Conservation (phyloP, 2,888 invertebrate genomes). For the Dasypolia templi region DNA sequence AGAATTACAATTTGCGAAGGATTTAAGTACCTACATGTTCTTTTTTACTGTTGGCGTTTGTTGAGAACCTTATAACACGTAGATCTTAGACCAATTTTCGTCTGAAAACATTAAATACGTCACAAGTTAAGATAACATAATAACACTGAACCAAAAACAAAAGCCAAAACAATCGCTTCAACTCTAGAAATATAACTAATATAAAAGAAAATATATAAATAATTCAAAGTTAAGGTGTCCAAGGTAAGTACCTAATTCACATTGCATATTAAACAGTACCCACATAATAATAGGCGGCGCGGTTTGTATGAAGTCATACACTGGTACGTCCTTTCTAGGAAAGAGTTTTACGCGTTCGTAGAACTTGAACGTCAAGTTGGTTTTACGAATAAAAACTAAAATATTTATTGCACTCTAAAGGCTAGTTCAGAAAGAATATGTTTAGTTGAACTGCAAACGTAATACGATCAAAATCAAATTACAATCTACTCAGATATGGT, state of each 20-base stretch:
- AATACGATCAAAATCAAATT: too few relatives aligned
- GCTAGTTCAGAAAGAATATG: conserved; percentile 9
- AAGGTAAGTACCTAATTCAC: conserved; percentile 42
- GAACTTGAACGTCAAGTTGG: conserved; percentile 22
- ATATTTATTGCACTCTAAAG: conserved; percentile 6
- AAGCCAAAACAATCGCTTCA: conserved; percentile 30
- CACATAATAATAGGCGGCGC: not conserved
- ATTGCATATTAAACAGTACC: conserved; percentile 53
- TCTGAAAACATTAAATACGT: not conserved
- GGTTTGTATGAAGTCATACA: conserved; percentile 41
- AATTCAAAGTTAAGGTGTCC: conserved; percentile 36
- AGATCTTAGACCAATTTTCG: too few relatives aligned
- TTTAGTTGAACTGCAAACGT: too few relatives aligned
- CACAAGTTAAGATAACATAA: not conserved
- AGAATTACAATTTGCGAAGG: not conserved
- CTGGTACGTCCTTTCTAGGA: conserved; percentile 40
- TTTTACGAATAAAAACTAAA: conserved; percentile 22
- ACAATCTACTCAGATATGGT: too few relatives aligned
- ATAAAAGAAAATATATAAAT: too few relatives aligned
- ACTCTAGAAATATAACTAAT: conserved; percentile 40
- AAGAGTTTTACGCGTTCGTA: conserved; percentile 48
- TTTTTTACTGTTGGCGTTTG: too few relatives aligned
- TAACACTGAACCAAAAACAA: conserved; percentile 17
- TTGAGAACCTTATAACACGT: too few relatives aligned
- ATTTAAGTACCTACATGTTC: too few relatives aligned